A percentile compares a stretch with the other conserved stretches of the same genome.
Conservation (phyloP, 2,888 invertebrate genomes). For the Melinopterus prodromus region DNA sequence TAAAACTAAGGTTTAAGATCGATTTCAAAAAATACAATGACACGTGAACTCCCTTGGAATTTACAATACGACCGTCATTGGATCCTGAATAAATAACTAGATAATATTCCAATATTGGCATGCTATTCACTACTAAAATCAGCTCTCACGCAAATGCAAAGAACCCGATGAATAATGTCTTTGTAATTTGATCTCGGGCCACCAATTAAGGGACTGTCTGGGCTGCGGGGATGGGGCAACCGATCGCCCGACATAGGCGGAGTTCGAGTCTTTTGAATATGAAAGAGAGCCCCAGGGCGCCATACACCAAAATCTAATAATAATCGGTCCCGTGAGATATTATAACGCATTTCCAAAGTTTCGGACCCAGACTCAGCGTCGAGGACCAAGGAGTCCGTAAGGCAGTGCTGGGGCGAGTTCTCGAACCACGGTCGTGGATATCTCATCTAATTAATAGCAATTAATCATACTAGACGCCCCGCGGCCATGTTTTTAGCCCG, state of each 20-base stretch:
- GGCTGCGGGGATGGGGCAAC: conserved; percentile 21
- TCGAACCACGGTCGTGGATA: conserved; percentile 32
- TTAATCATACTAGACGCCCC: conserved; percentile 47
- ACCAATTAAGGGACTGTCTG: conserved; percentile 35
- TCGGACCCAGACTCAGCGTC: conserved; percentile 34
- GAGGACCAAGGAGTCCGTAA: conserved; percentile 34
- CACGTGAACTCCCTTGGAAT: too few species aligned
- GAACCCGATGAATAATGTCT: conserved; percentile 36
- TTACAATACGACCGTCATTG: too few species aligned
- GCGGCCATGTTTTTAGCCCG: conserved; percentile 45
- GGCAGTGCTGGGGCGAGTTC: conserved; percentile 25
- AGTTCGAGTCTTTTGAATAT: conserved; percentile 33
- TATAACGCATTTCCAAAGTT: conserved; percentile 44
- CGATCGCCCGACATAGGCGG: not conserved
- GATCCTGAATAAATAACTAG: too few species aligned
- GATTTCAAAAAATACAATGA: too few species aligned
- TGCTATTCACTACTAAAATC: too few species aligned
- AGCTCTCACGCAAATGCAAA: conserved; percentile 19
- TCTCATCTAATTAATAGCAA: conserved; percentile 49
- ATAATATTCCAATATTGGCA: too few species aligned
- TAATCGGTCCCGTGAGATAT: conserved; percentile 45
- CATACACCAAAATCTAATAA: conserved; percentile 43
- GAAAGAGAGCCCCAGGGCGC: conserved; percentile 32
- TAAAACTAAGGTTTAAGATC: too few species aligned
- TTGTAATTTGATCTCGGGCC: conserved; percentile 35